Evolutionary conservation across 35 echinoderm and acorn worm genomes (phyloP).

Genomic region (Lytechinus variegatus): DNA sequence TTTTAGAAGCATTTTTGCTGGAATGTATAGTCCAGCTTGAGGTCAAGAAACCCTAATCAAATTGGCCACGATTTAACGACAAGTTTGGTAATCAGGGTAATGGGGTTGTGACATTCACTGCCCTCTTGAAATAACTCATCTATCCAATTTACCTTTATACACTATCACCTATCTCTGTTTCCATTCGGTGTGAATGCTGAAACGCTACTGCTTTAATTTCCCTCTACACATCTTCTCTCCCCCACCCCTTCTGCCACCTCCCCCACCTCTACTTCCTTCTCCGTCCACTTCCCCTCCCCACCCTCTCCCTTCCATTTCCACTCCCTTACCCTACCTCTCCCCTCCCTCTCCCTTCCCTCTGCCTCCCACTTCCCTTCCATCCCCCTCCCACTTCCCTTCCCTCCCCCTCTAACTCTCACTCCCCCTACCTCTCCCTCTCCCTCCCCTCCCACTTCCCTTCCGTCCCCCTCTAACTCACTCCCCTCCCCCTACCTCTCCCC

Average conservation of each 20-base stretch:
- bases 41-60: not conserved
- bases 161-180: not conserved
- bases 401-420: not conserved
- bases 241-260: too few relatives aligned
- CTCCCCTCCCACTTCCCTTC: too few relatives aligned
- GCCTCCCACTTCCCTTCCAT: not conserved
- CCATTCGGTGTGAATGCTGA: not conserved
- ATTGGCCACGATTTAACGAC: not conserved
- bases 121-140: not conserved
- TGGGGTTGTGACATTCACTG: not conserved
- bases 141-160: not conserved
- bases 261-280: too few relatives aligned
- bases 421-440: not conserved
- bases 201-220: not conserved
- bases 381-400: not conserved
- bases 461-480: not conserved
- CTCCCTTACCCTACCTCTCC: not conserved
- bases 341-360: not conserved
- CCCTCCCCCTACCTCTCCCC: not conserved
- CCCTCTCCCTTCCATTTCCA: too few relatives aligned
- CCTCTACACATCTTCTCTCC: not conserved
- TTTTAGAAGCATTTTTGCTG: not conserved
- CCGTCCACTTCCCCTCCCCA: too few relatives aligned
- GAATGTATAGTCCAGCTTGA: not conserved
- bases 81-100: not conserved